Evolutionary conservation across 2,797 vertebrate genomes (phyloP).

Genomic region (Nyctibius grandis): DNA sequence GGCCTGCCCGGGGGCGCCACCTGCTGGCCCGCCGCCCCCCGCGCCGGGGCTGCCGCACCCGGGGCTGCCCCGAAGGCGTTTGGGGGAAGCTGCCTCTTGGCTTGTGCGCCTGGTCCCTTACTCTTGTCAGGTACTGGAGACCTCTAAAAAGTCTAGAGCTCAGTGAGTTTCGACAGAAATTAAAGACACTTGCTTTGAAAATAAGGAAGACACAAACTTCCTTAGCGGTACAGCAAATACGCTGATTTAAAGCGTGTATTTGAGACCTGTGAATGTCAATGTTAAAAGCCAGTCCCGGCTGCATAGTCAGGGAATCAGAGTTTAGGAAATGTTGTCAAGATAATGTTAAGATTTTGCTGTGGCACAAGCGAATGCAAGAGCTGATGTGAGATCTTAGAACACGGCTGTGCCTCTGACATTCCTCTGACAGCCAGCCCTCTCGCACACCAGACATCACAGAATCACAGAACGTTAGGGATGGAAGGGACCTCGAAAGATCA

Average conservation of each 20-base stretch:
- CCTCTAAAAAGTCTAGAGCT: background rate
- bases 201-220: background rate
- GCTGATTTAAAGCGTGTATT: fast-evolving
- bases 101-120: background rate
- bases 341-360: background rate
- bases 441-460: fast-evolving
- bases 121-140: fast-evolving
- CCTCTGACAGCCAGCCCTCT: background rate
- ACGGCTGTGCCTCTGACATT: background rate
- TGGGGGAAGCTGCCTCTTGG: too few species aligned
- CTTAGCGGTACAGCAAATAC: background rate
- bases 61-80: too few species aligned
- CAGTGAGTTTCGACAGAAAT: background rate
- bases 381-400: background rate
- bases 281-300: background rate
- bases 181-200: background rate
- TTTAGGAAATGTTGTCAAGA: background rate
- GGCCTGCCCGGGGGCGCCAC: too few species aligned
- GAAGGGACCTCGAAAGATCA: too few species aligned
- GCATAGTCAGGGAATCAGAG: background rate
- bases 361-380: background rate
- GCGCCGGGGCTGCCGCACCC: too few species aligned
- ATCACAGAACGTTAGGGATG: too few species aligned
- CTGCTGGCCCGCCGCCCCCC: too few species aligned
- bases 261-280: background rate